Conservation (phyloP, 1,140 invertebrate genomes). For the Sesamia nonagrioides region DNA sequence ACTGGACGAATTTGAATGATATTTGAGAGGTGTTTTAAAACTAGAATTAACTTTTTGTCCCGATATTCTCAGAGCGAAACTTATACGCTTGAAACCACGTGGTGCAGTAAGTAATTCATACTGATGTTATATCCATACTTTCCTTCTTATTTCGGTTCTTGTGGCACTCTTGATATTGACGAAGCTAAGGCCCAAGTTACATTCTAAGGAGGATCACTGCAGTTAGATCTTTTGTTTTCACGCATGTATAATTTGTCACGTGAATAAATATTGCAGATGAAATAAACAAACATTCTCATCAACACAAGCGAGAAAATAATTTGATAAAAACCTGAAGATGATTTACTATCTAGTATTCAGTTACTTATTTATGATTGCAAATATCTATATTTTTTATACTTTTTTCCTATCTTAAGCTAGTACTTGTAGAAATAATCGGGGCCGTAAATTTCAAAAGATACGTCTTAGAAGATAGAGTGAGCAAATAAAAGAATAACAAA, state of each 20-base stretch:
- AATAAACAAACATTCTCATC: slow-evolving; percentile 5
- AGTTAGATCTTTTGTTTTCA: no score
- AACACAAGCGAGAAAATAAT: background rate
- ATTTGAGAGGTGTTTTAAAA: no score
- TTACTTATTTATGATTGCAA: background rate
- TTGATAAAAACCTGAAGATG: slow-evolving; percentile 2
- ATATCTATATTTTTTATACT: slow-evolving; percentile 19
- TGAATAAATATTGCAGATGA: background rate
- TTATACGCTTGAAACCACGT: no score
- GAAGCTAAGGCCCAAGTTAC: no score
- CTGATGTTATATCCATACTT: no score
- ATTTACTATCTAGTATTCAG: slow-evolving; percentile 17
- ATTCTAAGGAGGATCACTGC: no score
- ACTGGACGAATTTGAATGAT: no score
- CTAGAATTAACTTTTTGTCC: no score
- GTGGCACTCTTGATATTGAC: no score
- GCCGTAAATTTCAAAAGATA: slow-evolving; percentile 63
- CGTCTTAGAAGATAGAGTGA: slow-evolving; percentile 61
- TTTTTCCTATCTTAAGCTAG: slow-evolving; percentile 26
- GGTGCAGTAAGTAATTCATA: no score
- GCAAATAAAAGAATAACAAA: slow-evolving; percentile 59
- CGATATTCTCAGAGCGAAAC: no score
- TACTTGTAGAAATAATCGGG: slow-evolving; percentile 41
- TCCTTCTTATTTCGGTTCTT: no score
- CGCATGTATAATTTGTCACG: background rate